Evolutionary conservation across 2,888 invertebrate genomes (phyloP), one percentile per base, ranked within the genome.

Genomic region (Drosophila cyrtoloma): DNA sequence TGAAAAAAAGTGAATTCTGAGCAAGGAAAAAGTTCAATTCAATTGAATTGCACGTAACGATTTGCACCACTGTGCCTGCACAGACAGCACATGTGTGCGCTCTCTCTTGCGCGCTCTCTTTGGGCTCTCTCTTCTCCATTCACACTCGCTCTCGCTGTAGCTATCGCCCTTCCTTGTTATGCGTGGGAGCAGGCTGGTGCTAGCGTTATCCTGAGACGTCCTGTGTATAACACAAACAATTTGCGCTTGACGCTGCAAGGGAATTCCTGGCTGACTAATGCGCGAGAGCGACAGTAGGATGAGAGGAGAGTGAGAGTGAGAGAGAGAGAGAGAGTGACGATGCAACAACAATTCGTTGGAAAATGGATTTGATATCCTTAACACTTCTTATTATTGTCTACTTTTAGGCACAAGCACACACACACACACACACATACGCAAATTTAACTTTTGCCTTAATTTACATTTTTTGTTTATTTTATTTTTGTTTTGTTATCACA

Each of bases 171-270:
- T 30, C n/a, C 10, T 32, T 70, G 50, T 26, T 57, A 44, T 83
- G 84, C 85, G 86, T 84, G 84, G 86, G 85, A 81, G 86, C 84
- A 86, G 77, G 73, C 57, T 65, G 70, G 33, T 42, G 59, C 19
- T 56, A 52, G 37, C 32, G 60, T 47, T 71, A 61, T 67, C 44
- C 73, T 51, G 63, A 63, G 66, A 70, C 60, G 83, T 81, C 77
- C 85, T 86, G 85, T 86, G 86, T 86, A 86, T 86, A 86, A 84
- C 81, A 86, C 84, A 82, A 86, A 82, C 78, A 86, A 80, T 75
- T 86, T 81, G 76, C 68, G 74, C 71, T 83, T 75, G 74, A 74
- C 74, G 80, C 80, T 76, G 82, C 78, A 60, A 66, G 81, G 86
- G 87, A 85, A 84, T 85, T 70, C 82, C 82, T 59, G 51, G 58